Evolutionary conservation across 2,888 invertebrate species (phyloP), one percentile per base, ranked within the genome.

Genomic region (Drosophila mimica): DNA sequence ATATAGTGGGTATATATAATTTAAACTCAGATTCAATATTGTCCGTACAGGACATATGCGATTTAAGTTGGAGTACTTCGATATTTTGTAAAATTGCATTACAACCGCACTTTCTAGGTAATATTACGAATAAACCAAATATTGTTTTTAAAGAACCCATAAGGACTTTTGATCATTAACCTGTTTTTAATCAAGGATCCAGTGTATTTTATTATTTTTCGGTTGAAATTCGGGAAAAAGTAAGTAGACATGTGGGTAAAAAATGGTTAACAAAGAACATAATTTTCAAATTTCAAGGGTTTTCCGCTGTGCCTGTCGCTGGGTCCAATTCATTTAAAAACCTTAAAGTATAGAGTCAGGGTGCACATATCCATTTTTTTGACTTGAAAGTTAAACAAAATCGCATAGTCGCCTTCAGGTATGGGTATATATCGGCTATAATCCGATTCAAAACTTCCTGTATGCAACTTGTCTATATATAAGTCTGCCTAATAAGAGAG

Each of bases 351-450:
- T 20, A 72, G 0, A 0, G 34, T 15, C 3, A 53, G 0, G 1
- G 1, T n/a, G 40, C 0, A 0, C 0, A 17, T 0, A 9, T 63
- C 30, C 9, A 11, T 25, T 17, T 74, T 65, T 1, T 51, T 0
- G 0, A 4, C 0, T 20, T 0, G 36, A 17, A 51, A 49, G 0
- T 20, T 46, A 0, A 33, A 0, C 20, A 15, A 49, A 6, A 71
- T 0, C 1, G 11, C 61, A 53, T 78, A 80, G 0, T 69, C 70
- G 3, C 78, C 81, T 13, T 13, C 49, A 0, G 54, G 54, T 15
- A 81, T 0, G 2, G 63, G 65, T 1, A 76, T 0, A 34, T 3
- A 66, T 33, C 40, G 25, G 0, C 3, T 4, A 17, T 71, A 46
- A 1, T 28, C 33, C 6, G 7, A 17, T 0, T 72, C 49, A 20